Base-by-base conservation (phyloP, 2,888 invertebrate species). In the Acleris literana region DNA sequence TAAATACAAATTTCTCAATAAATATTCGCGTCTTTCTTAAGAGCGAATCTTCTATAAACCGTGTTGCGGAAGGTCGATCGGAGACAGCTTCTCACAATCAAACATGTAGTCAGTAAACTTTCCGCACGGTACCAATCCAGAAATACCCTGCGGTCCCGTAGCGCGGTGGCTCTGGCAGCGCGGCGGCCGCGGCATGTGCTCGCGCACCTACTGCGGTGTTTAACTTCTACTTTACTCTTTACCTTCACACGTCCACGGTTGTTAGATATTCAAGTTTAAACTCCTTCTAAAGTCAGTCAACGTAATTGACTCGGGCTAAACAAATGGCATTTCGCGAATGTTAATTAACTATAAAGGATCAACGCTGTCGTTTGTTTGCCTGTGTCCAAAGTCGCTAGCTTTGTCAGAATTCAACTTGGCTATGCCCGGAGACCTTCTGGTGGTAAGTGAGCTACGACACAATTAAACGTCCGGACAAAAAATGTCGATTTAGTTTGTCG, bases 101-200 rank as follows among this genome's bases (percentile, higher is more conserved):
- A 79, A 82, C 79, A 81, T 80, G 83, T 81, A 80, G 81, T 88
- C 89, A 90, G 87, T 90, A 89, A 88, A 85, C 83, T 86, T 91
- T 91, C 87, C 92, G 85, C 92, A 91, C 92, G 90, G 87, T 91
- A 91, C 92, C 83, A 92, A 91, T 91, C 92, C 90, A 85, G 83
- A 91, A 92, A 92, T 92, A 92, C 78, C 76, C 80, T 82, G 78
- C 82, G 81, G 81, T 85, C 84, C 86, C 84, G 79, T 9, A 3
- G 33, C 33, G 33, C 33, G 33, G 3, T 3, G 33, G n/a, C n/a
- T n/a, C n/a, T n/a, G n/a, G 33, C 33, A 9, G 33, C 33, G 73
- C 74, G 76, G 55, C 55, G 60, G 72, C 77, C 74, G 72, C 66
- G 63, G 56, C 56, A 44, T 57, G 60, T 25, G 63, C 60, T 54